phyloP scores from a whole-genome alignment of 2,113 vertebrate genomes.

The Tenrec ecaudatus region DNA sequence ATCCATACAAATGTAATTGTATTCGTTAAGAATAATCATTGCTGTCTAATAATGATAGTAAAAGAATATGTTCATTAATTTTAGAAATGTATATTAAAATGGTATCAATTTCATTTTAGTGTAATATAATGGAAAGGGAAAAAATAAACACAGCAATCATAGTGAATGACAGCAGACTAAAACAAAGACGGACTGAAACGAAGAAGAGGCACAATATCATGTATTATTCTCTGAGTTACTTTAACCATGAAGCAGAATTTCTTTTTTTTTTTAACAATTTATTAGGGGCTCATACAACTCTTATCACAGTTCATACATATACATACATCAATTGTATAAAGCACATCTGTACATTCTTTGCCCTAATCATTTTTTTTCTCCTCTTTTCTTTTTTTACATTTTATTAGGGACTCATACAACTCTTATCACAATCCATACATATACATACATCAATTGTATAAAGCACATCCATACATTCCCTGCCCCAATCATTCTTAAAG shows the following conservation, averaged over 20 bases:
- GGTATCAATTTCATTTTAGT: not conserved
- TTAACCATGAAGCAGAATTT: not conserved
- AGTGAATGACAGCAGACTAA: not conserved
- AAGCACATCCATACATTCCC: too few relatives aligned
- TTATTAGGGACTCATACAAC: too few relatives aligned
- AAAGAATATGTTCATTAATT: conserved; percentile 7
- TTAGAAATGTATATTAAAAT: not conserved
- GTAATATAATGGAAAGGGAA: not conserved
- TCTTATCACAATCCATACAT: too few relatives aligned
- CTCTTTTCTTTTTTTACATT: too few relatives aligned
- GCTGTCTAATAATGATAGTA: not conserved
- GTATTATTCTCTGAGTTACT: not conserved
- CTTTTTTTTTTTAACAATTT: too few relatives aligned
- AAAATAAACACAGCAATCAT: not conserved
- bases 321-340: too few relatives aligned
- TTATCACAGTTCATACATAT: too few relatives aligned
- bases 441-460: too few relatives aligned
- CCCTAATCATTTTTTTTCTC: too few relatives aligned
- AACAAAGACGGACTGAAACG: not conserved
- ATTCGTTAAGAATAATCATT: conserved; percentile 25
- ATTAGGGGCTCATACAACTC: too few relatives aligned
- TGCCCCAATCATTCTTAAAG: too few relatives aligned
- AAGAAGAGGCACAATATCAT: not conserved
- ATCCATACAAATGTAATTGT: not conserved
- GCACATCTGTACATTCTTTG: too few relatives aligned